Evolutionary conservation across 1,140 invertebrate species (phyloP).

Genomic region (Drosophila gunungcola): DNA sequence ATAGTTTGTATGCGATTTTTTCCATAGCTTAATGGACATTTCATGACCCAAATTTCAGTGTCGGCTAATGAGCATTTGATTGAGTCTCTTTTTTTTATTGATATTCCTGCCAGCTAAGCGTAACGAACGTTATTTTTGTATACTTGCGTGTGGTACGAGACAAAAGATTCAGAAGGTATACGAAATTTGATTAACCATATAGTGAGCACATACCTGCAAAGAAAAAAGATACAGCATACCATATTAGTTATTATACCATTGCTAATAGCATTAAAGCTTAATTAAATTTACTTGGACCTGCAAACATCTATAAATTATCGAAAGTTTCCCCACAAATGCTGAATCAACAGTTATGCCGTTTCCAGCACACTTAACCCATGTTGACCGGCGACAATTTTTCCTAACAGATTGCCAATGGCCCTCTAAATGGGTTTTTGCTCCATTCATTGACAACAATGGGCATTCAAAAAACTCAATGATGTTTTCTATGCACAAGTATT

Average conservation of each 20-base stretch:
- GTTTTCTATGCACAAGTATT: constrained; percentile 24
- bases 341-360: constrained; percentile 47
- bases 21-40: constrained; percentile 52
- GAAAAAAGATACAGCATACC: constrained; percentile 10
- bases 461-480: constrained; percentile 40
- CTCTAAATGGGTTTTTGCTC: constrained; percentile 51
- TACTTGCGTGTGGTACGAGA: constrained; percentile 59
- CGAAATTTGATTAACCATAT: constrained; percentile 12
- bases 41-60: constrained; percentile 66
- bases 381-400: constrained; percentile 54
- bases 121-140: constrained; percentile 14
- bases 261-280: not conserved
- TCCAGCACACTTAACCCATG: constrained; percentile 43
- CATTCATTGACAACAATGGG: constrained; percentile 42
- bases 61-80: constrained; percentile 58
- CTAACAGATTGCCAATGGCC: constrained; percentile 50
- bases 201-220: constrained; percentile 63
- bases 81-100: constrained; percentile 23
- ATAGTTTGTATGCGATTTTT: constrained; percentile 62
- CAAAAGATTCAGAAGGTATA: constrained; percentile 22
- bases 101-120: constrained; percentile 33
- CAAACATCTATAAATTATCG: not conserved
- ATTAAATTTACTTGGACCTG: not conserved
- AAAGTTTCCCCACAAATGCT: constrained; percentile 18
- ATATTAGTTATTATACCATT: not conserved